phyloP scores from a whole-genome alignment of 2,113 vertebrate genomes.

The Rhabdornis inornatus region DNA sequence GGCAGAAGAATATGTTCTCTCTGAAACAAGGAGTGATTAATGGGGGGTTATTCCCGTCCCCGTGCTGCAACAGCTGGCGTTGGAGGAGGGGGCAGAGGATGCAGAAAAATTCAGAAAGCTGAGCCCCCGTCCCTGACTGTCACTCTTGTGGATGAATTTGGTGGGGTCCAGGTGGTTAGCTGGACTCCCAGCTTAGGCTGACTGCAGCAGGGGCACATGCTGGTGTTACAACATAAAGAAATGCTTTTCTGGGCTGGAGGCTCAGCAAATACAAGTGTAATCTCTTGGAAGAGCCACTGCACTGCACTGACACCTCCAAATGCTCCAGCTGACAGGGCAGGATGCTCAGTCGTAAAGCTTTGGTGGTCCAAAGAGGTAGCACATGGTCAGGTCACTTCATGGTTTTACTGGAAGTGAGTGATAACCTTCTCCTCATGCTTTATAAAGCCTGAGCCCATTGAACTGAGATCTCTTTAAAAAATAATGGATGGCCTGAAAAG shows the following conservation, averaged over 20 bases:
- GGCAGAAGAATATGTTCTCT: neutral
- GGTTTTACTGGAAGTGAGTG: neutral
- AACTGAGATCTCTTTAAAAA: neutral
- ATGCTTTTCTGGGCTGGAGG: neutral
- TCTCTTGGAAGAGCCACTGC: neutral
- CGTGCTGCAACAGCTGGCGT: neutral
- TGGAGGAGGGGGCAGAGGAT: neutral
- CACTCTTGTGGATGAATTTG: neutral
- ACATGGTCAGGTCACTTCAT: accelerated
- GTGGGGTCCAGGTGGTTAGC: neutral
- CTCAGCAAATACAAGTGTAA: neutral
- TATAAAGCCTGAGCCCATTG: accelerated
- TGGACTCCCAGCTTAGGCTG: neutral
- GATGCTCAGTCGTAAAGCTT: neutral
- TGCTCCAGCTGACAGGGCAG: neutral
- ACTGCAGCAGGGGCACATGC: accelerated
- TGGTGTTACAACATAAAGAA: neutral
- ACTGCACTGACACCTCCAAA: neutral
- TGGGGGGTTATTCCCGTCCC: neutral
- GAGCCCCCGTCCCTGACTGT: neutral
- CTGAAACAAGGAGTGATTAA: neutral
- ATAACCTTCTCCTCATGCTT: neutral
- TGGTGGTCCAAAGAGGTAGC: neutral
- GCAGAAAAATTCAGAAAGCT: neutral
- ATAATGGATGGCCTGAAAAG: neutral